These are phyloP conservation scores for Gymnopithys bicolor DNA, from an alignment of 2,797 vertebrate species.

Conservation along the genomic window DNA sequence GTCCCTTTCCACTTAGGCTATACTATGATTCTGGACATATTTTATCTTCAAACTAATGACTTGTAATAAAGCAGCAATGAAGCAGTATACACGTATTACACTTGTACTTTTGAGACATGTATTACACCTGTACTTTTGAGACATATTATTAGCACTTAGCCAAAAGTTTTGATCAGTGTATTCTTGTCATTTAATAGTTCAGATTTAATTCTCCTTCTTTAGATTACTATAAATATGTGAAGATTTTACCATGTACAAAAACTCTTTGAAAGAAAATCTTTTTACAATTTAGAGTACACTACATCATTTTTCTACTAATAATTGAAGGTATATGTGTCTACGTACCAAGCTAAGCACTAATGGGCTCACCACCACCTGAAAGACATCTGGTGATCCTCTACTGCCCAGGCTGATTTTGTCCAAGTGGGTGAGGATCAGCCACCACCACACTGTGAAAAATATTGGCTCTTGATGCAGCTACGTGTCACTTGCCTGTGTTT, in stretches of 20 bases:
- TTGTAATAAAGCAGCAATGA: neutral
- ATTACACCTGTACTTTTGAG: no score
- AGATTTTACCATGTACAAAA: neutral
- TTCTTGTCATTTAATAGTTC: neutral
- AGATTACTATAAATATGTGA: neutral
- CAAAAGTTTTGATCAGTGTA: neutral
- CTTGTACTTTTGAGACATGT: neutral
- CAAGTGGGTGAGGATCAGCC: neutral
- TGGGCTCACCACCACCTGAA: neutral
- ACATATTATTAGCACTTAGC: neutral
- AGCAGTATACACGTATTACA: neutral
- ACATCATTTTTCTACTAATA: neutral
- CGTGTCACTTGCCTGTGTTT: neutral
- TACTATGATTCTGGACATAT: neutral
- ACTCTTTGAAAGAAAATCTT: neutral
- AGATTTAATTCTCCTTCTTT: neutral
- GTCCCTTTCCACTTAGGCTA: neutral
- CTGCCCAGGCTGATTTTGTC: neutral
- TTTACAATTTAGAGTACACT: neutral
- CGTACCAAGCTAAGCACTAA: neutral
- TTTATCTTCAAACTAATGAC: neutral
- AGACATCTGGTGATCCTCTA: neutral
- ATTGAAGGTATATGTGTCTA: neutral
- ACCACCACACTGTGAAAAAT: neutral
- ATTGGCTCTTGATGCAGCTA: neutral